Conservation (phyloP, 2,888 invertebrate genomes). For the Scrobipalpa costella region DNA sequence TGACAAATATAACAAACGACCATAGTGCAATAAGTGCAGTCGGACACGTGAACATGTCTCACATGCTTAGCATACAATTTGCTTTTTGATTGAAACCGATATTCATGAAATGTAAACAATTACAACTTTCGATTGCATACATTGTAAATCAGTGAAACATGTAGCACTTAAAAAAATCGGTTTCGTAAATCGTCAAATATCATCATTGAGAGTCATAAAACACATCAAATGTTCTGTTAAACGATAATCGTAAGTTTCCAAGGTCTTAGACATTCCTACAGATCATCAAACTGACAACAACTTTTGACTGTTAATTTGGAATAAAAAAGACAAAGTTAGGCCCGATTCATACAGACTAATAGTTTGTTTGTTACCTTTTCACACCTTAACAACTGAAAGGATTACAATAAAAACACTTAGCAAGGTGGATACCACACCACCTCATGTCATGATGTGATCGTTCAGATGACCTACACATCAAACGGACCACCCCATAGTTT, state of each 20-base stretch:
- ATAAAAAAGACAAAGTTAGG: neutral
- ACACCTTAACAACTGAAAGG: no score
- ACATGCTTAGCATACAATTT: constrained; percentile 17
- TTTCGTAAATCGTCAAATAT: neutral
- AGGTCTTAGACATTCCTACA: no score
- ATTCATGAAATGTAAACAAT: constrained; percentile 17
- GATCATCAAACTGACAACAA: no score
- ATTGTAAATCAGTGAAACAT: constrained; percentile 1
- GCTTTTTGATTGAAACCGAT: constrained; percentile 8
- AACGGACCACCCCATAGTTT: no score
- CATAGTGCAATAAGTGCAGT: constrained; percentile 9
- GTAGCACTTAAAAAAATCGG: neutral
- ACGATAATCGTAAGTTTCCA: no score
- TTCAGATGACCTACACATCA: no score
- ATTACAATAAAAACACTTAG: no score
- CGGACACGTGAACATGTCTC: constrained; percentile 7
- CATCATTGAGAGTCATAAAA: neutral
- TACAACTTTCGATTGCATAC: constrained; percentile 17
- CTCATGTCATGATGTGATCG: no score
- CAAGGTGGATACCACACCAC: no score
- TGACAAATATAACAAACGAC: constrained; percentile 18
- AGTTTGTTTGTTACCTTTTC: no score
- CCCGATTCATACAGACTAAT: no score
- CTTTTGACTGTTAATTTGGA: neutral
- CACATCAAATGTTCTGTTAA: neutral